phyloP scores from a whole-genome alignment of 2,888 invertebrate species.

The Eurois occulta region DNA sequence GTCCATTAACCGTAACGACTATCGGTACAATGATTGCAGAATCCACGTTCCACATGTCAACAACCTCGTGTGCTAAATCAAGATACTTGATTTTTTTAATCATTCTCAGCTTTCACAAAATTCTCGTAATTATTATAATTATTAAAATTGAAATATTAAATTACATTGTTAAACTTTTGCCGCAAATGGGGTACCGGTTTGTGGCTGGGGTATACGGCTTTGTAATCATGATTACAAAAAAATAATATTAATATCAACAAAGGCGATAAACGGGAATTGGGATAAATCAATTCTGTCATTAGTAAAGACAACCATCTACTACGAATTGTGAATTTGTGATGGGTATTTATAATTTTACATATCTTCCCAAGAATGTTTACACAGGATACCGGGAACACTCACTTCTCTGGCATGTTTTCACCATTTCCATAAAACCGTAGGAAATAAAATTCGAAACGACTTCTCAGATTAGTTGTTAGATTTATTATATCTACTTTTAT shows the following conservation, averaged over 20 bases:
- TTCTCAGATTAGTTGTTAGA: conserved; percentile 36
- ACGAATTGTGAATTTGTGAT: not conserved
- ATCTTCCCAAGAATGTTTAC: conserved; percentile 1
- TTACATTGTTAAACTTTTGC: not conserved
- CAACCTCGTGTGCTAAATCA: no score
- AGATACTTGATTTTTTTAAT: no score
- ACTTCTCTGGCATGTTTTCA: conserved; percentile 31
- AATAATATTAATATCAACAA: not conserved
- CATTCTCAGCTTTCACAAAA: no score
- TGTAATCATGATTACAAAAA: not conserved
- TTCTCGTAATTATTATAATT: no score
- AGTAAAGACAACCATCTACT: not conserved
- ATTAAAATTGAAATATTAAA: not conserved
- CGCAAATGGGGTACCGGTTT: not conserved
- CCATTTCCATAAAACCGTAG: conserved; percentile 25
- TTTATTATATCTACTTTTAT: conserved; percentile 35
- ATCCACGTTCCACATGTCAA: no score
- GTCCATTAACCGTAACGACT: no score
- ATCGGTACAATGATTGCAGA: no score
- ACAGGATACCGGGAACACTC: conserved; percentile 32
- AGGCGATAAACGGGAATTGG: not conserved
- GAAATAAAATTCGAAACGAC: conserved; percentile 43
- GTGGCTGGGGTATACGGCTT: not conserved
- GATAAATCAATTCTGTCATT: not conserved
- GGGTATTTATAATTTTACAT: not conserved